Evolutionary conservation across 2,113 vertebrate species (phyloP), one percentile per base, ranked within the genome.

Genomic region (Marmota monax): DNA sequence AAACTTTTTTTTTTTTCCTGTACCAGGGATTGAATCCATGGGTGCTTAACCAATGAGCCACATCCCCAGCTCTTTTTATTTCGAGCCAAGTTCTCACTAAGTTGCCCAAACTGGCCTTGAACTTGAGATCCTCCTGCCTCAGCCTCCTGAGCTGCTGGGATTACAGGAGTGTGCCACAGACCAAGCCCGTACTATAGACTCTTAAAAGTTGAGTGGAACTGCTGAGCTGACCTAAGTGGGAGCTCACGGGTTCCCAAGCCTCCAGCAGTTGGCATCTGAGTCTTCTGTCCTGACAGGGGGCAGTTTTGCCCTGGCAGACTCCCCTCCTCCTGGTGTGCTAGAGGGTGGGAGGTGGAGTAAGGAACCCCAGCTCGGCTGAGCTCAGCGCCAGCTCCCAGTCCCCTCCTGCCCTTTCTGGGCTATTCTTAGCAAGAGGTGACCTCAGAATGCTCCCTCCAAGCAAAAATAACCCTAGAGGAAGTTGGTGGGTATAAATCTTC

Each of bases 401-500:
- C 88, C 84, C 70, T 76, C 37, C 7, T 95, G 23, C 94, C 92
- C 86, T 76, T 93, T 92, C 91, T 94, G 95, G 80, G 97, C 97
- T 98, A 98, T 98, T 98, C 97, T 98, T 97, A 98, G 97, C 96
- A 97, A 96, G 84, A 96, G 76, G 95, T 97, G 97, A 97, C 97
- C 97, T 97, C 97, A 95, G 95, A 94, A 86, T 93, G 93, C 96
- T 95, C 98, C 96, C 96, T 96, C 78, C n/a, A 92, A 93, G 94
- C 89, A 92, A 96, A 97, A 97, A 96, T 97, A 98, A 97, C 94
- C 94, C 91, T 65, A 89, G 95, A 97, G 96, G 97, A 97, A 98
- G 97, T 95, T 90, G 93, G 92, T 91, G 97, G 89, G 91, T 95
- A 96, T 96, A 95, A 97, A 95, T 97, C 97, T 87, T 94, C 96